Conservation (phyloP, 2,888 invertebrate genomes). For the Mesoligia furuncula region DNA sequence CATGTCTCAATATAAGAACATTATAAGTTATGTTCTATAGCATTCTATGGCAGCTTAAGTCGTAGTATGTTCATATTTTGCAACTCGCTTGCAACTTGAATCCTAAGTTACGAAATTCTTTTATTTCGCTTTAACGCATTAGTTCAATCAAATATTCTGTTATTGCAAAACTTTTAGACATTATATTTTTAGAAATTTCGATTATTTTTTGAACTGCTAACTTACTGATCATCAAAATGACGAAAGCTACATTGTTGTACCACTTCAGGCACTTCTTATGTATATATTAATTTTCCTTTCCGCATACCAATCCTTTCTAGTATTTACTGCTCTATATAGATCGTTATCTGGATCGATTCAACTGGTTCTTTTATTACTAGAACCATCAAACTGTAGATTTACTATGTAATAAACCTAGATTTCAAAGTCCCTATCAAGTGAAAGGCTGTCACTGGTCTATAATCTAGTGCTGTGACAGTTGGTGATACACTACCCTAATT, state of each 20-base stretch:
- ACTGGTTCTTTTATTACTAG: neutral
- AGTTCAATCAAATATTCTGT: slow-evolving; percentile 35
- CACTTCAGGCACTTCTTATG: neutral
- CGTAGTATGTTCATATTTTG: slow-evolving; percentile 49
- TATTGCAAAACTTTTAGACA: slow-evolving; percentile 19
- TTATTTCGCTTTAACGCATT: slow-evolving; percentile 20
- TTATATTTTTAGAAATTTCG: neutral
- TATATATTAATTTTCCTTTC: neutral
- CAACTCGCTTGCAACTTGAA: slow-evolving; percentile 40
- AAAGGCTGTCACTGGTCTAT: slow-evolving; percentile 51
- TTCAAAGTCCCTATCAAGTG: slow-evolving; percentile 46
- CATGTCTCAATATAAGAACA: slow-evolving; percentile 42
- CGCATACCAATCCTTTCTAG: neutral
- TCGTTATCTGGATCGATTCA: slow-evolving; percentile 8
- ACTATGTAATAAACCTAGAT: slow-evolving; percentile 47
- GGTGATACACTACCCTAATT: slow-evolving; percentile 46
- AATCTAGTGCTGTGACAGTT: slow-evolving; percentile 36
- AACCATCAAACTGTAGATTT: slow-evolving; percentile 32
- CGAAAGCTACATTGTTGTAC: neutral
- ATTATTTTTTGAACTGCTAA: neutral
- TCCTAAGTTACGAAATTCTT: slow-evolving; percentile 35
- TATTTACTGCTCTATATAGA: neutral
- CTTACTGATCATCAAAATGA: neutral
- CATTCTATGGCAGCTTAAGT: slow-evolving; percentile 31
- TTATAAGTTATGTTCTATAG: slow-evolving; percentile 34